Evolutionary conservation across 1,140 invertebrate genomes (phyloP), one percentile per base, ranked within the genome.

Genomic region (Drosophila ananassae): DNA sequence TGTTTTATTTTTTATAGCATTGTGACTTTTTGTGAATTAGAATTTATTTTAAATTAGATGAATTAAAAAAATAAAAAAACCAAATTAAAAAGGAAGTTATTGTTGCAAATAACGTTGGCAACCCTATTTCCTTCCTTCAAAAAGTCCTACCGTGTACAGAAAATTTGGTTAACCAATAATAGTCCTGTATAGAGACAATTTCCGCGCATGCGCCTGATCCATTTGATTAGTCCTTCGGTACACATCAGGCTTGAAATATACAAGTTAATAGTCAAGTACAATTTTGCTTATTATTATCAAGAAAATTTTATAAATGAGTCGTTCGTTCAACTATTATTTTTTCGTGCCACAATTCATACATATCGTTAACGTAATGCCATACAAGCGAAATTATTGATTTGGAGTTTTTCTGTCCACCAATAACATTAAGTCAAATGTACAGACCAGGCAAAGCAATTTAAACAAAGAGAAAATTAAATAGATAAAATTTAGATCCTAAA

Each of bases 141-240:
- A 79, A 79, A 74, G 75, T 83, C 71, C 77, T 73, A 57, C 57
- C 64, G 83, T 79, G 76, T 89, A 89, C 75, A 89, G 83, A 89
- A 84, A 84, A 78, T 83, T 82, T 82, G 73, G 83, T 72, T 82
- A 83, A 89, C 76, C 83, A 89, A 89, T 89, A 89, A 89, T 83
- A 67, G 72, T 72, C 44, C 64, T 89, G 83, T 89, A 89, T 89
- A 89, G 79, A 89, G 84, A 89, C 60, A 79, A 83, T 89, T 89
- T 73, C 66, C 68, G 83, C 83, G 84, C 83, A 89, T 89, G 83
- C 83, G 79, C 73, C 73, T 82, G 28, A 72, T 44, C 52, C 56
- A 79, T 69, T 63, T 59, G 60, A 67, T 76, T 77, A 73, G 77
- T 89, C 84, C 79, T 79, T 89, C 57, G 66, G 79, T 79, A 79